Base-by-base conservation (phyloP, 2,888 invertebrate species). In the Cephus runcator region DNA sequence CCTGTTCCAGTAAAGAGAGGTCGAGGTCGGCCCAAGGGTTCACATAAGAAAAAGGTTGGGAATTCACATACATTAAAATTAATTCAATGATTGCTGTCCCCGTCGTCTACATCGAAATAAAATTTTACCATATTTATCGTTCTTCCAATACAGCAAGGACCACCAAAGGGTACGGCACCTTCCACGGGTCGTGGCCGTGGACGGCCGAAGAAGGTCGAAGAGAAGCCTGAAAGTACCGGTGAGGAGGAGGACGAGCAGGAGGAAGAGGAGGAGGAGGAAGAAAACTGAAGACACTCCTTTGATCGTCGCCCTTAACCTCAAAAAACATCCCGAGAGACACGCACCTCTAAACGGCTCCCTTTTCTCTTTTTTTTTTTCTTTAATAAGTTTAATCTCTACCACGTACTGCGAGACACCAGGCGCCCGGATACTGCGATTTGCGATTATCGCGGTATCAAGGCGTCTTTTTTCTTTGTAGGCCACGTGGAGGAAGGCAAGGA, bases 171-270 rank as follows among this genome's bases (percentile, higher is more conserved):
- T 68, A 83, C 82, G 80, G 79, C 89, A 79, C 79, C 84, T 36
- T 83, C 89, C 68, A 81, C 87, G 35, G 89, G 90, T 9, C 89
- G 91, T 77, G 90, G 91, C 71, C 91, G 91, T 79, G 90, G 91
- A 73, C 86, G 90, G 80, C 89, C 88, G 40, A 91, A 91, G 84
- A 91, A 91, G 84, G 90, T 90, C 79, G 91, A 91, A 83, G 91
- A 91, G 73, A 91, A 91, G 83, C 90, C 91, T 30, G 91, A 91
- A 80, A 91, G 91, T 76, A 89, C 90, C 68, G 91, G 91, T 11
- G 91, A 91, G 73, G 91, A 91, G 68, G 91, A 91, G 69, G 91
- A 91, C 56, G 91, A 91, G 76, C 90, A 90, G 73, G 91, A 91
- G 73, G 91, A 91, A 75, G 91, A 91, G 75, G 91, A 91, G 35